These are phyloP conservation scores for Pelvicachromis taeniatus DNA, from an alignment of 2,113 vertebrate species.

Conservation along the genomic window DNA sequence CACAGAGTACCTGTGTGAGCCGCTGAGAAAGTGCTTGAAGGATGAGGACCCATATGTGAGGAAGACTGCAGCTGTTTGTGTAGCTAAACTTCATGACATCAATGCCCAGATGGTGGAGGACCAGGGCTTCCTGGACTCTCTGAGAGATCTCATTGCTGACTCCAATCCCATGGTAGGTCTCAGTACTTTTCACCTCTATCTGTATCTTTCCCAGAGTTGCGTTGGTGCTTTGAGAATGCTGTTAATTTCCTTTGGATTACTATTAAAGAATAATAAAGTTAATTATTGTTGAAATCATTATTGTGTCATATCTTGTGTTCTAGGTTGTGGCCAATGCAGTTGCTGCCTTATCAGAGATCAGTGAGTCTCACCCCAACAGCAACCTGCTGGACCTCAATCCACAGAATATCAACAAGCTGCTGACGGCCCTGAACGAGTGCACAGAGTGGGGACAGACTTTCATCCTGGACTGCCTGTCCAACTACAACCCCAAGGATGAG, in stretches of 20 bases:
- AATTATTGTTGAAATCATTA: background rate
- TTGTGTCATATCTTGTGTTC: background rate
- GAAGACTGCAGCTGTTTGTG: conserved; percentile 95
- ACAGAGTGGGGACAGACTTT: conserved; percentile 99
- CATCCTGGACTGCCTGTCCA: conserved; percentile 97
- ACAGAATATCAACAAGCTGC: conserved; percentile 98
- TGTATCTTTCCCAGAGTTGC: accelerated
- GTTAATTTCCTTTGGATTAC: background rate
- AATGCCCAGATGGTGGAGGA: conserved; percentile 99
- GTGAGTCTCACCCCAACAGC: conserved; percentile 98
- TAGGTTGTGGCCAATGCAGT: conserved; percentile 98
- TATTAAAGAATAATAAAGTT: background rate
- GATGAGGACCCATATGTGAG: conserved; percentile 97
- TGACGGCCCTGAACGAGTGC: conserved; percentile 95
- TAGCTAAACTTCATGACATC: conserved; percentile 98
- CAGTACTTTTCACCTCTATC: background rate
- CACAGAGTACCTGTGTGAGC: conserved; percentile 96
- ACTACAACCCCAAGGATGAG: conserved; percentile 98
- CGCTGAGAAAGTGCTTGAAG: conserved; percentile 95
- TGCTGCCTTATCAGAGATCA: conserved; percentile 95
- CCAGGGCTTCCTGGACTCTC: conserved; percentile 95
- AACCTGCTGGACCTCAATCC: conserved; percentile 97
- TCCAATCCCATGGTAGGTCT: conserved; percentile 93
- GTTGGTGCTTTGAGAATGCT: background rate
- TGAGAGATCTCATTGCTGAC: conserved; percentile 95